Percentiles rank a stretch among this genome's conserved stretches.
These are phyloP conservation scores for Kryptopterus vitreolus DNA, from an alignment of 2,797 vertebrate species.

Conservation along the genomic window DNA sequence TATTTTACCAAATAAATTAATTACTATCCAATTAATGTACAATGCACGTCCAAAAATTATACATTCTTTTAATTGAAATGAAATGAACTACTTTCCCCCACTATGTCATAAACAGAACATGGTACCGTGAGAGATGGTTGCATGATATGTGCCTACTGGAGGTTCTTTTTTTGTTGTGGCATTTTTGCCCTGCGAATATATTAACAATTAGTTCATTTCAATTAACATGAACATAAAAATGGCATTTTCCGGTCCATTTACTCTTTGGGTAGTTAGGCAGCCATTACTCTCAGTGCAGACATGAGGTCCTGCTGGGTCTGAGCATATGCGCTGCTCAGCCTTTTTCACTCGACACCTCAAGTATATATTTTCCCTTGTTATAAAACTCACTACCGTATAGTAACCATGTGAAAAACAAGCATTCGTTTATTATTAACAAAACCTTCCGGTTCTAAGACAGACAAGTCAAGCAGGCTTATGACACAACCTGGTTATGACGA, in stretches of 20 bases:
- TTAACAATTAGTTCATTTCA: slow-evolving; percentile 97
- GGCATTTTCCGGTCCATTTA: slow-evolving; percentile 99
- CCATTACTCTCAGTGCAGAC: slow-evolving; percentile 74
- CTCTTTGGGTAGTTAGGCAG: slow-evolving; percentile 83
- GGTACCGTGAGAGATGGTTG: slow-evolving; percentile 48
- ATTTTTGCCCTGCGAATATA: slow-evolving; percentile 80
- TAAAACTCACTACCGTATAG: background rate
- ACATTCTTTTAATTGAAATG: background rate
- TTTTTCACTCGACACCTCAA: slow-evolving; percentile 29
- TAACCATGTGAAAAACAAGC: background rate
- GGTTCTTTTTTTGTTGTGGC: slow-evolving; percentile 65
- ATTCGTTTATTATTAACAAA: background rate
- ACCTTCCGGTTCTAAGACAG: background rate
- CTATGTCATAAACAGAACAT: background rate
- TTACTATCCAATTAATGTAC: background rate
- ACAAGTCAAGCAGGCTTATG: background rate
- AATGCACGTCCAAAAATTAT: background rate
- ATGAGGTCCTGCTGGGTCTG: slow-evolving; percentile 36
- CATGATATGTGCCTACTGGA: slow-evolving; percentile 68
- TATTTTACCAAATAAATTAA: background rate
- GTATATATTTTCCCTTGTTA: slow-evolving; percentile 24
- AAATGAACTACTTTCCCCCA: background rate
- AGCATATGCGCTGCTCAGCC: slow-evolving; percentile 38
- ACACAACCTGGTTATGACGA: background rate
- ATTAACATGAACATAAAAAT: slow-evolving; percentile 98